Percentiles rank a stretch among this genome's conserved stretches.
Conservation (phyloP, 2,888 invertebrate genomes). For the Mesochorus sp. region DNA sequence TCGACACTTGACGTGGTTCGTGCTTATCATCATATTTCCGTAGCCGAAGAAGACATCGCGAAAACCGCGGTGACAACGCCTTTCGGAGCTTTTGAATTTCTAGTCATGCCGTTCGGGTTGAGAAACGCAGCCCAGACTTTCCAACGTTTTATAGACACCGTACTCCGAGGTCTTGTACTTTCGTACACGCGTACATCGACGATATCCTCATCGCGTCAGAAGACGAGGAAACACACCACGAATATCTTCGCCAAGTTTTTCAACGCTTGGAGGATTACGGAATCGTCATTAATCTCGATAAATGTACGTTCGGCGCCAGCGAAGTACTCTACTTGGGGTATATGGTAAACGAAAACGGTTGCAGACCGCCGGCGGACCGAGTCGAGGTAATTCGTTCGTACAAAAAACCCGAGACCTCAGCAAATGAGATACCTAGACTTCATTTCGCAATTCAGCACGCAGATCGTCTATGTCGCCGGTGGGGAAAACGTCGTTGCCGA, state of each 20-base stretch:
- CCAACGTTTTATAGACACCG: conserved; percentile 30
- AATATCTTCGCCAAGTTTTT: conserved; percentile 1
- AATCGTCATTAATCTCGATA: conserved; percentile 19
- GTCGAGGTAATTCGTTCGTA: conserved; percentile 40
- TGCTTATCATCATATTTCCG: conserved; percentile 59
- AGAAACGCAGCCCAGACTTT: conserved; percentile 30
- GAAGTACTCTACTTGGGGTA: conserved; percentile 53
- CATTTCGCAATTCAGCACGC: conserved; percentile 2
- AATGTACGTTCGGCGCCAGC: conserved; percentile 15
- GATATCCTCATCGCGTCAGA: conserved; percentile 28
- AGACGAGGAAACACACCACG: not conserved
- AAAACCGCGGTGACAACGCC: conserved; percentile 47
- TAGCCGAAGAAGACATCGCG: conserved; percentile 25
- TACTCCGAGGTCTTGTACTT: conserved; percentile 14
- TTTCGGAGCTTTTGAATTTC: conserved; percentile 24
- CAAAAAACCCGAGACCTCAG: not conserved
- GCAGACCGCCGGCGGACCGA: conserved; percentile 38
- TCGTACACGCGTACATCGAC: conserved; percentile 26
- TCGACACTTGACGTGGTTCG: conserved; percentile 47
- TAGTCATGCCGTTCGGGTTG: conserved; percentile 33
- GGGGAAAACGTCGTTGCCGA: conserved; percentile 2
- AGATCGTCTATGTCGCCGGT: conserved; percentile 8
- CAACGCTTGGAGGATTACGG: conserved; percentile 2
- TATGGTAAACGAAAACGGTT: conserved; percentile 20
- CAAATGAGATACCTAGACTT: not conserved